These are phyloP conservation scores for Denticeps clupeoides DNA, from an alignment of 2,797 vertebrate genomes.

Conservation along the genomic window DNA sequence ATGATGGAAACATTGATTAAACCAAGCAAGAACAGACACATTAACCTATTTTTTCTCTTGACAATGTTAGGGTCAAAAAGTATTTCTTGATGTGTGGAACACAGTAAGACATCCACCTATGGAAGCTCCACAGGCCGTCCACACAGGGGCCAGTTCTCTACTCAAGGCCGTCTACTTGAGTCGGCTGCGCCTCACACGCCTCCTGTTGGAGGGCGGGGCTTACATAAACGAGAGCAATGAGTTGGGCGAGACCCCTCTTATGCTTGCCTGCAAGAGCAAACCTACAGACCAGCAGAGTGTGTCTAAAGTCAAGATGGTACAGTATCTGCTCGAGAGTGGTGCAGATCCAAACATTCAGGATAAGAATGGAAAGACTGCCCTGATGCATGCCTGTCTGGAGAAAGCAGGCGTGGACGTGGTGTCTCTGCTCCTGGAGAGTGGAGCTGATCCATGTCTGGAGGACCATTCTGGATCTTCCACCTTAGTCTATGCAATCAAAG, in stretches of 20 bases:
- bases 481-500: slow-evolving; percentile 71
- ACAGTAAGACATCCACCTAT: slow-evolving; percentile 20
- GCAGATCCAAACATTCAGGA: slow-evolving; percentile 91
- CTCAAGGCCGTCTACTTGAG: slow-evolving; percentile 80
- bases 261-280: slow-evolving; percentile 77
- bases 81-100: background rate
- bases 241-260: slow-evolving; percentile 76
- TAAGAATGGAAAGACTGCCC: slow-evolving; percentile 74
- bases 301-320: slow-evolving; percentile 75
- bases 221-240: slow-evolving; percentile 88
- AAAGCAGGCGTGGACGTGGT: slow-evolving; percentile 67
- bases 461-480: slow-evolving; percentile 73
- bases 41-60: background rate
- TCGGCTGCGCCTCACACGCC: slow-evolving; percentile 76
- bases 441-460: slow-evolving; percentile 74
- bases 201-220: slow-evolving; percentile 80
- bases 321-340: slow-evolving; percentile 79
- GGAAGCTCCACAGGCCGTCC: slow-evolving; percentile 44
- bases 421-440: slow-evolving; percentile 63
- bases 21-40: background rate
- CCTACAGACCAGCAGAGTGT: slow-evolving; percentile 72
- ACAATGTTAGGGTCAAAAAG: background rate
- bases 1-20: no score
- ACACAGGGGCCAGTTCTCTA: slow-evolving; percentile 70
- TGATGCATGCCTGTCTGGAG: slow-evolving; percentile 82